These are phyloP conservation scores for Meloidogyne hapla DNA, from an alignment of 1,140 invertebrate genomes.

Conservation along the genomic window DNA sequence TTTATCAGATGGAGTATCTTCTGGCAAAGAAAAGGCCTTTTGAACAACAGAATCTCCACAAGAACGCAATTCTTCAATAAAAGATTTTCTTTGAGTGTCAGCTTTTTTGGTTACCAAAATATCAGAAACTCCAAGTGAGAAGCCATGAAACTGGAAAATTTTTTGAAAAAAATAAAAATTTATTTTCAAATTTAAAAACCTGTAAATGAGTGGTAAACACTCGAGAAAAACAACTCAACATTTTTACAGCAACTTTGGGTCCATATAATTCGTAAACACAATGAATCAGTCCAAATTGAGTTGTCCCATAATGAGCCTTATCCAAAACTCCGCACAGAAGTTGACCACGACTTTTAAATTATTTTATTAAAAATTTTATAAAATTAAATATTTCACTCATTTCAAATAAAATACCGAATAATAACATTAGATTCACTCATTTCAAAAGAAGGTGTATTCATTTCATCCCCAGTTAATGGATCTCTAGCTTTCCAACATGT, in stretches of 20 bases:
- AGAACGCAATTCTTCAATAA: conserved; percentile 72
- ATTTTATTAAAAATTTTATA: neutral
- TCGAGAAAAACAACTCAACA: conserved; percentile 85
- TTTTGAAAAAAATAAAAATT: conserved; percentile 6
- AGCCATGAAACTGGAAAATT: conserved; percentile 71
- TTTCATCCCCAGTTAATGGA: conserved; percentile 33
- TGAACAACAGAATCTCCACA: conserved; percentile 72
- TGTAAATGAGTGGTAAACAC: conserved; percentile 88
- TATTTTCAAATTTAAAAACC: conserved; percentile 60
- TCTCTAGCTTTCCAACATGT: conserved; percentile 66
- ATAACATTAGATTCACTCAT: conserved; percentile 90
- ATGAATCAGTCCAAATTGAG: conserved; percentile 78
- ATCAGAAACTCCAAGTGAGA: conserved; percentile 90
- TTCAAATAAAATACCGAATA: conserved; percentile 69
- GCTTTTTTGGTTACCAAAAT: conserved; percentile 78
- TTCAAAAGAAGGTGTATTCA: conserved; percentile 63
- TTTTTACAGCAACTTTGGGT: conserved; percentile 75
- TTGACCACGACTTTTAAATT: conserved; percentile 72
- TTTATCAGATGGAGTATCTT: conserved; percentile 66
- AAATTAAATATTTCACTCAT: conserved; percentile 77
- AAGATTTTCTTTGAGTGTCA: conserved; percentile 73
- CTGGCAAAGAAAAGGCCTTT: conserved; percentile 73
- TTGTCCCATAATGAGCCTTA: conserved; percentile 92
- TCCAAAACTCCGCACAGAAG: conserved; percentile 89
- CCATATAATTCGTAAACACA: conserved; percentile 78